Evolutionary conservation across 37 sponge, comb jelly and placozoan species (phyloP).

Genomic region (Halichondria panicea): DNA sequence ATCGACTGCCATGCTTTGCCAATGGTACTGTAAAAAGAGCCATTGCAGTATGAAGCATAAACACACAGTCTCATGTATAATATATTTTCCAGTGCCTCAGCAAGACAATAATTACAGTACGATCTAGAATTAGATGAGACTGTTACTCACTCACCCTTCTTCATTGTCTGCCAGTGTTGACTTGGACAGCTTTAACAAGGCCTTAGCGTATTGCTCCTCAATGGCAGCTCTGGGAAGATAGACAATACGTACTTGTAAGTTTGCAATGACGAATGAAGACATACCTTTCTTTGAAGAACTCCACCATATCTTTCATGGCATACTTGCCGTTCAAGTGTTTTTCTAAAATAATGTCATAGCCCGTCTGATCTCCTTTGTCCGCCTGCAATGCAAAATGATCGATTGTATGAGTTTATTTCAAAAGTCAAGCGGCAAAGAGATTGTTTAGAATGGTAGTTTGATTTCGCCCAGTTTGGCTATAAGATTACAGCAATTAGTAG

Average conservation of each 20-base stretch:
- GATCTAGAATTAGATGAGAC: too few species aligned
- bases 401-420: too few species aligned
- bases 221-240: slow-evolving; percentile 58
- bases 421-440: too few species aligned
- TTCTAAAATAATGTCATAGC: slow-evolving; percentile 68
- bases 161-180: slow-evolving; percentile 67
- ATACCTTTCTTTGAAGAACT: slow-evolving; percentile 78
- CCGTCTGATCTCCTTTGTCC: slow-evolving; percentile 62
- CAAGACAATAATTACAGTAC: neutral
- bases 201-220: slow-evolving; percentile 72
- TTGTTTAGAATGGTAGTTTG: too few species aligned
- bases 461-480: too few species aligned
- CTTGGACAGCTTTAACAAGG: slow-evolving; percentile 64
- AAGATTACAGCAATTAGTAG: too few species aligned
- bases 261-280: neutral
- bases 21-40: slow-evolving; percentile 43
- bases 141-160: slow-evolving; percentile 59
- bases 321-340: slow-evolving; percentile 64
- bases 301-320: slow-evolving; percentile 78
- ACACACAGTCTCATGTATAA: too few species aligned
- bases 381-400: slow-evolving; percentile 31
- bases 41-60: too few species aligned
- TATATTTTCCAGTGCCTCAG: too few species aligned
- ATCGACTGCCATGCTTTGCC: slow-evolving; percentile 65
- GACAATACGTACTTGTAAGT: neutral